These are phyloP conservation scores for Glossosoma conforme DNA, from an alignment of 1,140 invertebrate species.

Conservation along the genomic window DNA sequence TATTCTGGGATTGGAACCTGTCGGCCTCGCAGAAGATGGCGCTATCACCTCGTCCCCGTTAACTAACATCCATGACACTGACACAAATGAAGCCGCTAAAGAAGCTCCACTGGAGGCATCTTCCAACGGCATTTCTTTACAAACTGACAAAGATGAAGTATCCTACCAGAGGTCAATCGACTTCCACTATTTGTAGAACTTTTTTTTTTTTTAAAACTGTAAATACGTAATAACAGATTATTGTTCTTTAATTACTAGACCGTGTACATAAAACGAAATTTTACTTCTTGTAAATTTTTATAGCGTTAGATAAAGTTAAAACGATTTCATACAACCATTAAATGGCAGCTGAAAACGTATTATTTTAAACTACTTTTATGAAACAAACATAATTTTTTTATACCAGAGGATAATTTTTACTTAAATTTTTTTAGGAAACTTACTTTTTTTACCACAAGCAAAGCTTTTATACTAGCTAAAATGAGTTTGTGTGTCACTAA, in stretches of 20 bases:
- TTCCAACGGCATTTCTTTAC: slow-evolving; percentile 20
- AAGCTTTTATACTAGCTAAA: too few relatives aligned
- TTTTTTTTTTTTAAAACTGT: slow-evolving; percentile 3
- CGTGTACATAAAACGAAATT: background rate
- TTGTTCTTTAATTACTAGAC: background rate
- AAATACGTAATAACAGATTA: background rate
- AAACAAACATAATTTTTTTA: too few relatives aligned
- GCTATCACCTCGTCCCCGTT: slow-evolving; percentile 19
- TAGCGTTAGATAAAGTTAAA: background rate
- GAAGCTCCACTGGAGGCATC: background rate
- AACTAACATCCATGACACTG: slow-evolving; percentile 29
- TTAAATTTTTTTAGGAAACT: too few relatives aligned
- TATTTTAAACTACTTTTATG: too few relatives aligned
- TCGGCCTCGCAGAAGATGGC: slow-evolving; percentile 26
- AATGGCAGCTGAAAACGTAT: too few relatives aligned
- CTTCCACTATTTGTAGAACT: slow-evolving; percentile 42
- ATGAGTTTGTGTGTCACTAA: too few relatives aligned
- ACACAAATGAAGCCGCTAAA: background rate
- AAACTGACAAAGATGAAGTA: slow-evolving; percentile 45
- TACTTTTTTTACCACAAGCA: too few relatives aligned
- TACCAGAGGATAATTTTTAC: too few relatives aligned
- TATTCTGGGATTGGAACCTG: slow-evolving; percentile 59
- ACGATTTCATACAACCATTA: too few relatives aligned
- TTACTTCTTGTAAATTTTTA: background rate
- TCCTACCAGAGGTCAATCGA: slow-evolving; percentile 50